phyloP scores from a whole-genome alignment of 1,140 invertebrate species.

The Littorina saxatilis region DNA sequence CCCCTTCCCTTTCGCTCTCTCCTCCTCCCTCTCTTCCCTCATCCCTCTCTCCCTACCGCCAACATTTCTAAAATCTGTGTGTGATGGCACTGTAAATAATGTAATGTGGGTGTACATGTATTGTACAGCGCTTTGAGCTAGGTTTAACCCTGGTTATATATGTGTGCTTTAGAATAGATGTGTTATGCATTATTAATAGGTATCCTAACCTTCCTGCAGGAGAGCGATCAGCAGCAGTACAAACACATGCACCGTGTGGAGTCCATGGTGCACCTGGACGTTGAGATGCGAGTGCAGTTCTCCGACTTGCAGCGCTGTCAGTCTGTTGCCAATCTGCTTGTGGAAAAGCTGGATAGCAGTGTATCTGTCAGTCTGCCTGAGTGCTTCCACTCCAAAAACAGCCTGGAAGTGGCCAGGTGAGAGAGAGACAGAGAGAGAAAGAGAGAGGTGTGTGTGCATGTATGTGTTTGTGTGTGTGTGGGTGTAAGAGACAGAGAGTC shows the following conservation, averaged over 20 bases:
- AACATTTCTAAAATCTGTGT: too few species aligned
- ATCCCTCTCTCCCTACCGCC: too few species aligned
- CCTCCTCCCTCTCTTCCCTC: too few species aligned
- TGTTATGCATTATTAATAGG: too few species aligned
- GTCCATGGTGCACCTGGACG: slow-evolving; percentile 58
- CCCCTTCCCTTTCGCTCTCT: too few species aligned
- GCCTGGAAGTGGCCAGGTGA: slow-evolving; percentile 69
- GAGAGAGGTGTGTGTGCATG: background rate
- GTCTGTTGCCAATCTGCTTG: slow-evolving; percentile 67
- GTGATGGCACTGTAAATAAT: too few species aligned
- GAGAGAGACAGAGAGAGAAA: background rate
- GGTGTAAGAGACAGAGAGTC: too few species aligned
- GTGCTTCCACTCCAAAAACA: slow-evolving; percentile 68
- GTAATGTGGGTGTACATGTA: too few species aligned
- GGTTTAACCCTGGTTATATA: too few species aligned
- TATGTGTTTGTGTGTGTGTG: background rate
- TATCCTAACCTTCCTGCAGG: too few species aligned
- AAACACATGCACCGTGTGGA: slow-evolving; percentile 64
- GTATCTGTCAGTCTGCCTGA: slow-evolving; percentile 67
- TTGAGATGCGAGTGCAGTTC: slow-evolving; percentile 67
- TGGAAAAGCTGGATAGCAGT: slow-evolving; percentile 72
- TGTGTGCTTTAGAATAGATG: too few species aligned
- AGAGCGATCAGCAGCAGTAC: slow-evolving; percentile 64
- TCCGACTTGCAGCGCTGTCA: slow-evolving; percentile 69
- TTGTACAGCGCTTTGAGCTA: too few species aligned